Base-by-base conservation (phyloP, 1,140 invertebrate species). In the Mizuhopecten yessoensis region DNA sequence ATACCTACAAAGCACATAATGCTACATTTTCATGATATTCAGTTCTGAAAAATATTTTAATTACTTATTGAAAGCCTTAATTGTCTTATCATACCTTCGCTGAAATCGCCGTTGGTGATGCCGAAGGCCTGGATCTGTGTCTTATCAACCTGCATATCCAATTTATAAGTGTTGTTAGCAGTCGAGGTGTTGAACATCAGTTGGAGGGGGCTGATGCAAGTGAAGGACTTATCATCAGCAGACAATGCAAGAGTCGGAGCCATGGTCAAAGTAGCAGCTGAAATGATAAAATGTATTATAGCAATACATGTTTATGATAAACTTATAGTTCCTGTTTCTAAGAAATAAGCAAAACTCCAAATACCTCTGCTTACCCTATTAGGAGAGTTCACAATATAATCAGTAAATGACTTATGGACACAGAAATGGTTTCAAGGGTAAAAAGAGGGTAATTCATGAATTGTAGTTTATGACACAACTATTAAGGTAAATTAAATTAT, bases 81-180 rank as follows among this genome's bases (percentile, higher is more conserved):
- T n/a, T n/a, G n/a, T 39, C 5, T 7, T 39, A 39, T 39, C 36
- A 39, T 39, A 39, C 36, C 36, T 39, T 39, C 36, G 13, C 36
- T 39, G 36, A 39, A 13, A 39, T 39, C 36, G 13, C 42, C 86
- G n/a, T 91, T 89, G 49, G 34, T 33, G 29, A 91, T 23, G 33
- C 45, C 57, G 23, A 91, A 89, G 20, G 91, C 91, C 34, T 91
- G 91, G 17, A 87, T 49, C 20, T 89, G 88, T 15, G 89, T 33
- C 23, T 17, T n/a, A 7, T 10, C 87, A 34, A 89, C 57, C 34
- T 15, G 3, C 86, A 89, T 49, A n/a, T 87, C 34, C 5, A 91
- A 42, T 33, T 33, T 29, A 75, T 87, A 91, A 9, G 23, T 91
- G 86, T 45, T 34, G 90, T 86, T 87, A 0, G 36, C 88, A 34